Evolutionary conservation across 2,888 invertebrate species (phyloP).

Genomic region (Unio pictorum): DNA sequence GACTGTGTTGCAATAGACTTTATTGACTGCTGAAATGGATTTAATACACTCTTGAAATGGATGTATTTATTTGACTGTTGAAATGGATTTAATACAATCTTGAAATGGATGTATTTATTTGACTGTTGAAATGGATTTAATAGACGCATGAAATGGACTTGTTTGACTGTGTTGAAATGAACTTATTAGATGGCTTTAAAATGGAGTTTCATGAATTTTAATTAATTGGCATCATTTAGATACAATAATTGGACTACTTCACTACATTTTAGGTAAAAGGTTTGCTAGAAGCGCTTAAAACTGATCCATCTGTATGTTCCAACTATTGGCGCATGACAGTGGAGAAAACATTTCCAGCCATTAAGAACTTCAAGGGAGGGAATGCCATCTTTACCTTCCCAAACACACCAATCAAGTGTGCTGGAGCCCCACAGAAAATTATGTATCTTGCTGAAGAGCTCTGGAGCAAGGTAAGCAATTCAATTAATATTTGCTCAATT

Average conservation of each 20-base stretch:
- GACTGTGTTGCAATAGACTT: too few relatives aligned
- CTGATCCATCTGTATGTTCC: conserved; percentile 84
- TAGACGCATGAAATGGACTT: too few relatives aligned
- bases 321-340: conserved; percentile 89
- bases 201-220: too few relatives aligned
- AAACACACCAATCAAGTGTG: conserved; percentile 92
- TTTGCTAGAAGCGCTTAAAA: conserved; percentile 81
- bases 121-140: too few relatives aligned
- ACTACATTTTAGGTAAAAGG: conserved; percentile 83
- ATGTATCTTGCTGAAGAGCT: conserved; percentile 91
- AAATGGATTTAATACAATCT: too few relatives aligned
- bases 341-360: conserved; percentile 81
- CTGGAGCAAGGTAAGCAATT: conserved; percentile 79
- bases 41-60: too few relatives aligned
- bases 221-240: too few relatives aligned
- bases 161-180: too few relatives aligned
- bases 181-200: too few relatives aligned
- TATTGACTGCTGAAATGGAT: too few relatives aligned
- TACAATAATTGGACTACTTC: neutral
- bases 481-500: conserved; percentile 70
- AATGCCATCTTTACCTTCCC: conserved; percentile 95
- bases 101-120: too few relatives aligned
- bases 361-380: conserved; percentile 86
- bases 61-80: too few relatives aligned
- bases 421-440: conserved; percentile 98